Evolutionary conservation across 2,113 vertebrate genomes (phyloP).

Genomic region (Macquaria ambigua): DNA sequence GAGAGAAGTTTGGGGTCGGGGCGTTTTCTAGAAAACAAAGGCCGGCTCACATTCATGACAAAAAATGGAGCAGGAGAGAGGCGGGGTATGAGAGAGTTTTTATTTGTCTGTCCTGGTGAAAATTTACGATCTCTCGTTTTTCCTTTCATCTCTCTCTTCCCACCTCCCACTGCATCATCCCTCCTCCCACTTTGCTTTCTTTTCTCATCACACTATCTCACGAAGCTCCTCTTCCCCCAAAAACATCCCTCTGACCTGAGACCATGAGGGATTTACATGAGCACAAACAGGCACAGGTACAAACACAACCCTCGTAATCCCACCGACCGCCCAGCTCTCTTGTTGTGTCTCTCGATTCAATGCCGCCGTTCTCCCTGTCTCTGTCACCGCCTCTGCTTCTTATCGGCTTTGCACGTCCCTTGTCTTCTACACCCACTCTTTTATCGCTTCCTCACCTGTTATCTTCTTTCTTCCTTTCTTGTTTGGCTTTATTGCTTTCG

Average conservation of each 20-base stretch:
- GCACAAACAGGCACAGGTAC: slow-evolving; percentile 70
- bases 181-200: slow-evolving; percentile 70
- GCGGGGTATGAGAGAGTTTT: slow-evolving; percentile 77
- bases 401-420: slow-evolving; percentile 3
- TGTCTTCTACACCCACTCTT: slow-evolving; percentile 31
- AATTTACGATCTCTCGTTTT: slow-evolving; percentile 83
- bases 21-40: slow-evolving; percentile 74
- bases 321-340: slow-evolving; percentile 36
- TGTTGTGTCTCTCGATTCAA: slow-evolving; percentile 57
- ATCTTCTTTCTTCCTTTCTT: slow-evolving; percentile 39
- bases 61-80: slow-evolving; percentile 68
- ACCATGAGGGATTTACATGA: slow-evolving; percentile 67
- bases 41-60: slow-evolving; percentile 69
- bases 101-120: slow-evolving; percentile 84
- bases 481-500: slow-evolving; percentile 55
- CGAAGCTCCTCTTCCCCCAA: slow-evolving; percentile 79
- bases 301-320: slow-evolving; percentile 68
- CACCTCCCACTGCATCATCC: slow-evolving; percentile 66
- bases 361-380: slow-evolving; percentile 10
- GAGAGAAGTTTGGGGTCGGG: slow-evolving; percentile 64
- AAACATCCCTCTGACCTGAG: slow-evolving; percentile 63
- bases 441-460: slow-evolving; percentile 58
- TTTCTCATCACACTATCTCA: slow-evolving; percentile 79
- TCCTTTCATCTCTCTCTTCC: slow-evolving; percentile 78
- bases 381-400: slow-evolving; percentile 32